Evolutionary conservation across 2,113 vertebrate species (phyloP), one percentile per base, ranked within the genome.

Genomic region (Xerus inauris): DNA sequence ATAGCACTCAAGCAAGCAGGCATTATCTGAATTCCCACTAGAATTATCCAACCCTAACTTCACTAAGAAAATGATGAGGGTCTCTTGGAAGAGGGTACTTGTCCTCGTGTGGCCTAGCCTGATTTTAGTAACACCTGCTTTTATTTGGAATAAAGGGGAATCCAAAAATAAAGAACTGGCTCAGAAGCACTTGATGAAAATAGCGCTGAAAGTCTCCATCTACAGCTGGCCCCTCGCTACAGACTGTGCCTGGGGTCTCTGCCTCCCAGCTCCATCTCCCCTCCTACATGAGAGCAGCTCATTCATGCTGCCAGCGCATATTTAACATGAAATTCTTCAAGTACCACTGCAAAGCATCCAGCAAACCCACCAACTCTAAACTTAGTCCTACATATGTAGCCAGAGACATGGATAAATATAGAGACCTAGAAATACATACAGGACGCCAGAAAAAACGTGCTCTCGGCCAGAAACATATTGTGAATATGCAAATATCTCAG

Each of bases 391-490:
- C 98, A 98, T 98, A 98, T 98, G 98, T 98, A 98, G 97, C 98
- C 98, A 98, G 96, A 98, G 98, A 98, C 98, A 95, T 87, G 97
- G 98, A 98, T 98, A 99, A 99, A 98, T 99, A 98, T 98, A 98
- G 98, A 98, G 97, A 96, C 97, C 98, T 97, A 97, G 98, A 98
- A 98, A 98, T 98, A 98, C 95, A 98, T 97, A 98, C 97, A 98
- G 98, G 97, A 98, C 91, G 98, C 97, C 97, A 95, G 97, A 94
- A 98, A 98, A 98, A 98, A 98, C 97, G 97, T 98, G 97, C 97
- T 98, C 98, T 97, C 79, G 98, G 98, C 98, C 98, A 98, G 98
- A 98, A 98, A 97, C 98, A 98, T 98, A 98, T 98, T 98, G 98
- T 98, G 98, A 97, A 98, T 98, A 98, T 99, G 98, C 98, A 99